Percentiles rank a stretch among this genome's conserved stretches.
phyloP scores from a whole-genome alignment of 2,888 invertebrate genomes.

The Hemistola chrysoprasaria region DNA sequence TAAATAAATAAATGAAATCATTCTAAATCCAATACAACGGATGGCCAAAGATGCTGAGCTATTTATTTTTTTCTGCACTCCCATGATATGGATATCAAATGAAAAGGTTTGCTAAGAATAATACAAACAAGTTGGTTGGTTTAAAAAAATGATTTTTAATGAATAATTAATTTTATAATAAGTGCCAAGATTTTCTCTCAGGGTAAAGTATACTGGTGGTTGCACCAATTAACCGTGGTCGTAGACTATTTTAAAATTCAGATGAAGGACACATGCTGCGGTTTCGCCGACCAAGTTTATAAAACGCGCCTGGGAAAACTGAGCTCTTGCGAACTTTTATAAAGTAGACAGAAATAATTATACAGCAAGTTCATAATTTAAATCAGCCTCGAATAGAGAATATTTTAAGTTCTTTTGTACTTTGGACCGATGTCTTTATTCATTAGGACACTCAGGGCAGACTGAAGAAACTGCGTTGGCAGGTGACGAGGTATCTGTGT shows the following conservation, averaged over 20 bases:
- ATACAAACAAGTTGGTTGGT: too few species aligned
- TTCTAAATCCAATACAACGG: too few species aligned
- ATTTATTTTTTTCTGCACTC: too few species aligned
- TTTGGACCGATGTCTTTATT: not conserved
- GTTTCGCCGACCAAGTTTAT: conserved; percentile 42
- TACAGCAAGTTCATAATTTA: conserved; percentile 5
- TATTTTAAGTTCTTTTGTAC: conserved; percentile 2
- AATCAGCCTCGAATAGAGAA: conserved; percentile 8
- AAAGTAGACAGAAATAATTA: conserved; percentile 16
- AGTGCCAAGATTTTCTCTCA: conserved; percentile 4
- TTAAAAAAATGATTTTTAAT: too few species aligned
- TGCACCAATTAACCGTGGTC: conserved; percentile 42
- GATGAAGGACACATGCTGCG: conserved; percentile 45
- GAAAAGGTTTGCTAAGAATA: too few species aligned
- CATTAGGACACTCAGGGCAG: not conserved
- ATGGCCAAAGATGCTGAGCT: too few species aligned
- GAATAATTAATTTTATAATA: too few species aligned
- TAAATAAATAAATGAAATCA: too few species aligned
- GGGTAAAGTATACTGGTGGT: conserved; percentile 20
- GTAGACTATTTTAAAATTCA: conserved; percentile 46
- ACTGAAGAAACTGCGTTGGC: not conserved
- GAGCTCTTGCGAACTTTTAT: conserved; percentile 13
- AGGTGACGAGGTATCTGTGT: too few species aligned
- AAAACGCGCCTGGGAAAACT: conserved; percentile 38
- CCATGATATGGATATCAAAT: too few species aligned